phyloP scores from a whole-genome alignment of 1,140 invertebrate species.

The Harlomillsia oculata region DNA sequence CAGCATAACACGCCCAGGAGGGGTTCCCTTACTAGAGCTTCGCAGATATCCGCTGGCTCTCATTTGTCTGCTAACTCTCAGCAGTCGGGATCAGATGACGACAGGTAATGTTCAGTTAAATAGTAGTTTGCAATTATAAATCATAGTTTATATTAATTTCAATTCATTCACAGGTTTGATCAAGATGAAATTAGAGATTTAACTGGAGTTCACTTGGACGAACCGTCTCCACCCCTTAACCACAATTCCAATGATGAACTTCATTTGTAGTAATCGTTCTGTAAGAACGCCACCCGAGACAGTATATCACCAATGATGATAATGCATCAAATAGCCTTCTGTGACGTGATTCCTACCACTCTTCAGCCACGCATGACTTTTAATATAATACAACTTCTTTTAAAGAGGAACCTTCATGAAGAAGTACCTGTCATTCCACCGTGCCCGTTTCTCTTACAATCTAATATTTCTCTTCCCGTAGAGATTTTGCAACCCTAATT shows the following conservation, averaged over 20 bases:
- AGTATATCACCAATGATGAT: no score
- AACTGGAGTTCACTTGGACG: constrained; percentile 48
- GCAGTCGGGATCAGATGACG: constrained; percentile 43
- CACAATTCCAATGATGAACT: constrained; percentile 24
- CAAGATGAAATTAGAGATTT: constrained; percentile 64
- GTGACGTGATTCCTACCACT: no score
- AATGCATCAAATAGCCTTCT: no score
- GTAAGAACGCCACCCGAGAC: no score
- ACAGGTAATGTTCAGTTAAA: constrained; percentile 29
- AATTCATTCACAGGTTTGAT: constrained; percentile 35
- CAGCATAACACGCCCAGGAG: constrained; percentile 57
- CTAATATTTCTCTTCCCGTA: no score
- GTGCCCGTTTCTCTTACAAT: no score
- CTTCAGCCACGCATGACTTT: no score
- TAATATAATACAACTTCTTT: no score
- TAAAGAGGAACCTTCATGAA: no score
- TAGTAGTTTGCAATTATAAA: background rate
- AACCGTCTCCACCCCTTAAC: constrained; percentile 32
- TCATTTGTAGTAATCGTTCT: constrained; percentile 28
- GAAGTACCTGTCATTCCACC: no score
- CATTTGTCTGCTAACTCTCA: constrained; percentile 58
- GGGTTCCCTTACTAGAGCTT: constrained; percentile 65
- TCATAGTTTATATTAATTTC: background rate
- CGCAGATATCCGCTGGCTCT: constrained; percentile 56
- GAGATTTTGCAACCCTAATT: no score